Base-by-base conservation (phyloP, 2,797 vertebrate genomes). In the Microcaecilia unicolor region DNA sequence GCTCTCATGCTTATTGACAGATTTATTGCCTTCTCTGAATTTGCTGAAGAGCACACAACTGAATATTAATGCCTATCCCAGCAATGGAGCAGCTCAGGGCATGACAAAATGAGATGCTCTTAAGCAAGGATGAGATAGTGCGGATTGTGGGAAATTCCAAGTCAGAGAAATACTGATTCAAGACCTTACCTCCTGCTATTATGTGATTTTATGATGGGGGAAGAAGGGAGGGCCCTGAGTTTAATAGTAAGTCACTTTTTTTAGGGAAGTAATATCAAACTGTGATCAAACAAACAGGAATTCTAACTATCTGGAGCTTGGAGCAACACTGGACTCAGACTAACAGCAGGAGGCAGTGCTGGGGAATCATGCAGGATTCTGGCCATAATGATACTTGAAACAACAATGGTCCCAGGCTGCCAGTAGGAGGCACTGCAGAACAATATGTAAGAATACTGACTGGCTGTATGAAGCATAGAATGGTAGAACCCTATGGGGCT, bases 11-110 rank as follows among this genome's bases (percentile, higher is more conserved):
- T 51, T 56, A 70, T 70, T 76, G 74, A 80, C 65, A 74, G 66
- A 69, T 71, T 66, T 72, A 82, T 73, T 70, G 58, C 62, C 75
- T 68, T 68, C 51, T 70, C 58, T 64, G 63, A 46, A 73, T 72
- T 64, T 64, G 41, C 62, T 70, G 65, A 65, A 68, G 74, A 59
- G 45, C 48, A 34, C 64, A 61, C 43, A 23, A 8, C 13, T 22
- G 74, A 68, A 80, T 76, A 64, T 67, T 75, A 75, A 78, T 61
- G 70, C 25, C 35, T 13, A 20, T 52, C 43, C 52, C 45, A 39
- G 34, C 51, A 41, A 42, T 31, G 24, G 14, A 35, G 6, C 8
- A 9, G 37, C 18, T 33, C 18, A 35, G 24, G 18, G 29, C 2
- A 21, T 30, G 8, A 3, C 34, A 2, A 4, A 39, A 13, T 15